Base-by-base conservation (phyloP, 1,140 invertebrate genomes). In the Temnothorax nylanderi region DNA sequence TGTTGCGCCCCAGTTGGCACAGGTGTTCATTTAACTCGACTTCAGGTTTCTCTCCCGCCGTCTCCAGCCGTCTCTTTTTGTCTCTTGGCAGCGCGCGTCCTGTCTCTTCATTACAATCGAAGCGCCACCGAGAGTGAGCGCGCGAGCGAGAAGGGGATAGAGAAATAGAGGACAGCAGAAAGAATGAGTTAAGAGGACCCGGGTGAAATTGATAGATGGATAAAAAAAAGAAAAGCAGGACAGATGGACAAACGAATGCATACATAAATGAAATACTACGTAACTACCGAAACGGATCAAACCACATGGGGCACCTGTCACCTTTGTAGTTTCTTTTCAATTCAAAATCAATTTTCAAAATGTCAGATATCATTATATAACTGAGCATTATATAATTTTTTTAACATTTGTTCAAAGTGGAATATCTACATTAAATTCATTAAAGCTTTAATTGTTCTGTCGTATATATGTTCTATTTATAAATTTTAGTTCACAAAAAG, bases 1-100 rank as follows among this genome's bases (percentile, higher is more conserved):
- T 89, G 92, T 93, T 91, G 92, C 87, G 93, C 93, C 90, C 93
- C 93, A 93, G 93, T 93, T 93, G 92, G 93, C 93, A 93, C 93
- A 93, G 93, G 91, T 93, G 93, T 93, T 93, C 89, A 75, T 88
- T 89, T 85, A 74, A 89, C 92, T 91, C 85, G 81, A 58, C 87
- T 71, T 64, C 84, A 51, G 47, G 78, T 62, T 85, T 49, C 51
- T 62, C 67, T 51, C 37, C 37, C 32, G 54, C 34, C 49, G 41
- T 37, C 44, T 37, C 0, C 51, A 60, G 69, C 69, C 54, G 54
- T 58, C 78, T 75, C 49, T 81, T 62, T 90, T 32, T 58, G 51
- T 82, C 65, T 47, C 76, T 18, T 32, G 44, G 5, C 21, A 26
- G 26, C 51, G 72, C 60, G 49, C 32, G 51, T 32, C 44, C 85